A percentile compares a stretch with the other conserved stretches of the same genome.
Evolutionary conservation across 2,797 vertebrate genomes (phyloP).

Genomic region (Hoplostethus mediterraneus): DNA sequence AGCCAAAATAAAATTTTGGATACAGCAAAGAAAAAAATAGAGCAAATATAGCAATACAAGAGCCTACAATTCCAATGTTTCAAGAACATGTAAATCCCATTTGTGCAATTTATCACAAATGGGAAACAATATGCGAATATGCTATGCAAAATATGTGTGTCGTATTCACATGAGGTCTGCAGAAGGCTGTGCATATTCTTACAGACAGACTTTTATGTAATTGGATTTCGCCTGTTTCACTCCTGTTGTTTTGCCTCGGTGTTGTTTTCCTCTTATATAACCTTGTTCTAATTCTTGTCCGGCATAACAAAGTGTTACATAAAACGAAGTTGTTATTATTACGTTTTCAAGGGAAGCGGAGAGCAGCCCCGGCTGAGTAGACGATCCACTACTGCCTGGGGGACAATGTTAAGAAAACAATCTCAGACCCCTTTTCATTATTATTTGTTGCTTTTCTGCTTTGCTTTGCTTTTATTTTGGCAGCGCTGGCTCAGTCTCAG

Average conservation of each 20-base stretch:
- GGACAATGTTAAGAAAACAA: not conserved
- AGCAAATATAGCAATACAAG: too few relatives aligned
- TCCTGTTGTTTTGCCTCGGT: not conserved
- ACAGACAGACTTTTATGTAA: too few relatives aligned
- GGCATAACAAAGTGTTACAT: slow-evolving; percentile 21
- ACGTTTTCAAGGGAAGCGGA: not conserved
- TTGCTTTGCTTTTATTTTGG: not conserved
- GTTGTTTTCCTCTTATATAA: slow-evolving; percentile 21
- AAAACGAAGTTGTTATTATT: slow-evolving; percentile 22
- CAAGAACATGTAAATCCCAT: too few relatives aligned
- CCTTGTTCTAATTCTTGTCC: slow-evolving; percentile 1
- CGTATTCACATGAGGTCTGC: too few relatives aligned
- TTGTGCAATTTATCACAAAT: too few relatives aligned
- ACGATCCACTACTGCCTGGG: not conserved
- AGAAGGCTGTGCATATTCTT: too few relatives aligned
- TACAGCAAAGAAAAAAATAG: too few relatives aligned
- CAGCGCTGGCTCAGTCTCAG: not conserved
- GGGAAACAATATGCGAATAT: too few relatives aligned
- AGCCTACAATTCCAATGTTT: too few relatives aligned
- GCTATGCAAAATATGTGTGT: too few relatives aligned
- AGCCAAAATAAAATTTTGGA: too few relatives aligned
- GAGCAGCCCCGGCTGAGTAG: slow-evolving; percentile 16
- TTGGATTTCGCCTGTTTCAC: not conserved
- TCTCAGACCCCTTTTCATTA: not conserved
- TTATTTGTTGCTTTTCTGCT: not conserved